These are phyloP conservation scores for Lasius platythorax DNA, from an alignment of 2,888 invertebrate genomes.

Conservation along the genomic window DNA sequence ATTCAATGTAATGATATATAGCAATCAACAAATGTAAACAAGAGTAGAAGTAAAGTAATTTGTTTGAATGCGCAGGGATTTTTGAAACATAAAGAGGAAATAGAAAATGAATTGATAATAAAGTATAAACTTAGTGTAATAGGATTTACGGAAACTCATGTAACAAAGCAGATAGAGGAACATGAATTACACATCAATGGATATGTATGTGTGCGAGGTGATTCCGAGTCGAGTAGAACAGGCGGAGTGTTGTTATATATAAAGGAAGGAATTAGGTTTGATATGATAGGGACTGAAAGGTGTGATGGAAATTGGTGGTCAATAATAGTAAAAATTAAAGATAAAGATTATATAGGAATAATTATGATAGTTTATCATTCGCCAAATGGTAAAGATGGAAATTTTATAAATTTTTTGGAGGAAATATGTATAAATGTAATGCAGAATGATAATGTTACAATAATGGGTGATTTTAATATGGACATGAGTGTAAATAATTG, in stretches of 20 bases:
- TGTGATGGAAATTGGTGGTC: neutral
- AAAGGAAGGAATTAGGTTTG: neutral
- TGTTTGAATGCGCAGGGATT: slow-evolving; percentile 57
- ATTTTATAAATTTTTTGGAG: neutral
- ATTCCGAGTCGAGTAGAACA: neutral
- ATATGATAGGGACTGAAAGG: neutral
- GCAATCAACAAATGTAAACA: slow-evolving; percentile 38
- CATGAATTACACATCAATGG: neutral
- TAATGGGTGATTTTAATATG: slow-evolving; percentile 17
- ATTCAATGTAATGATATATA: slow-evolving; percentile 45
- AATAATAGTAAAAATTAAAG: neutral
- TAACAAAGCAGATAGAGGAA: neutral
- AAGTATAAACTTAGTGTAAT: neutral
- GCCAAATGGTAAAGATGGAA: neutral
- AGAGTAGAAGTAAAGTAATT: slow-evolving; percentile 4
- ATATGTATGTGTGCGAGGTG: neutral
- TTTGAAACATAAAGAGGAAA: slow-evolving; percentile 55
- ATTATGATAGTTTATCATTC: neutral
- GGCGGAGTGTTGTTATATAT: neutral
- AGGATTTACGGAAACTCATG: slow-evolving; percentile 34
- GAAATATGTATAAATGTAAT: neutral
- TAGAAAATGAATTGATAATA: neutral
- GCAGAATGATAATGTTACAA: neutral
- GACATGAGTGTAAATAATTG: neutral
- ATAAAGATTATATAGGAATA: neutral